Percentiles rank a stretch among this genome's conserved stretches.
Evolutionary conservation across 2,113 vertebrate genomes (phyloP).

Genomic region (Muscicapa adusta): DNA sequence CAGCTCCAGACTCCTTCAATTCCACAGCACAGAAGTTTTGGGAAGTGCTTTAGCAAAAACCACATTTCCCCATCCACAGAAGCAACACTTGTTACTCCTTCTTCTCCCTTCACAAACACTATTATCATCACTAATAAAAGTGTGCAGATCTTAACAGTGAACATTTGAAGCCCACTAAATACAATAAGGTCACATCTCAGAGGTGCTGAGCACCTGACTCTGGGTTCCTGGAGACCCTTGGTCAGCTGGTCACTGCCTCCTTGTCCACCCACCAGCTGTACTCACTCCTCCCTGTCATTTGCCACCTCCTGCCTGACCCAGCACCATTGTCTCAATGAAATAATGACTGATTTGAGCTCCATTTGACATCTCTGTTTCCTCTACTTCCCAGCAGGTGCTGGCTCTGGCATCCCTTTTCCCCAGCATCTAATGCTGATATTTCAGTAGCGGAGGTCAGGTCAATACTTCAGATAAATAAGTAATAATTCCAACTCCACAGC

Average conservation of each 20-base stretch:
- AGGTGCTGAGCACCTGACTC: background rate
- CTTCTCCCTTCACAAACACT: background rate
- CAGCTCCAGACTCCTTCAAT: background rate
- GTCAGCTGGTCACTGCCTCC: background rate
- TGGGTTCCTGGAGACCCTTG: background rate
- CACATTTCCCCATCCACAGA: background rate
- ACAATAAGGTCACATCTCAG: background rate
- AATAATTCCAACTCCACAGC: background rate
- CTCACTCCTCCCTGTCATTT: background rate
- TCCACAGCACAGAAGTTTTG: background rate
- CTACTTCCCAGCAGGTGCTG: background rate
- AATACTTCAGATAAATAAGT: slow-evolving; percentile 53
- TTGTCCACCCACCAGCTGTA: background rate
- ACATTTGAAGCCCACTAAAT: too few species aligned
- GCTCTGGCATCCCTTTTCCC: background rate
- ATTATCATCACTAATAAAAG: background rate
- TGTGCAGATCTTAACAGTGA: background rate
- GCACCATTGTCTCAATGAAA: background rate
- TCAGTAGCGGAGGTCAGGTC: background rate
- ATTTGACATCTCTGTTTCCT: background rate
- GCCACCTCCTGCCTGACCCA: background rate
- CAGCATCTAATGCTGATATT: slow-evolving; percentile 12
- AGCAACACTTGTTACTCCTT: background rate
- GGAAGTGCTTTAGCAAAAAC: background rate
- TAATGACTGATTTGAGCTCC: background rate